Evolutionary conservation across 2,113 vertebrate genomes (phyloP).

Genomic region (Apodemus speciosus): DNA sequence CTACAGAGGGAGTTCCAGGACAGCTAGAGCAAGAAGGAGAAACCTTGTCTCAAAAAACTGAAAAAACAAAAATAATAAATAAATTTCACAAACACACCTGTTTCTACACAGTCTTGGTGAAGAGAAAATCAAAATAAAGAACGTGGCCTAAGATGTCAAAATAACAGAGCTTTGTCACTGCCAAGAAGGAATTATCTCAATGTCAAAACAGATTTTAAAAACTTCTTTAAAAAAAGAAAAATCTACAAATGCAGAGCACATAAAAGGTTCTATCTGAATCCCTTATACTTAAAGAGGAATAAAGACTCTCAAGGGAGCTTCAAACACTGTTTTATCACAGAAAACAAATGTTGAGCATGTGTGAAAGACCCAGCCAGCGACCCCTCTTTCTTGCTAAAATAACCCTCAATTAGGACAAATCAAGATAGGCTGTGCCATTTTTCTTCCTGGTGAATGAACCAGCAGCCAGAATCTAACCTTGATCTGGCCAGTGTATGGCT

Average conservation of each 20-base stretch:
- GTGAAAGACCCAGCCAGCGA: not conserved
- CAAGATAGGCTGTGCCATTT: not conserved
- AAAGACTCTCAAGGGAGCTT: not conserved
- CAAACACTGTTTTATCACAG: not conserved
- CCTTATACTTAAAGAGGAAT: not conserved
- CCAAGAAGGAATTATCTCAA: conserved; percentile 10
- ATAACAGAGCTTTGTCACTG: not conserved
- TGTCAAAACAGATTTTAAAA: conserved; percentile 29
- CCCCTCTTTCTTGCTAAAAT: not conserved
- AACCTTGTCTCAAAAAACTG: not conserved
- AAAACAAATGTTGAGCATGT: not conserved
- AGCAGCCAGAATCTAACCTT: not conserved
- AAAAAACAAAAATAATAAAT: not conserved
- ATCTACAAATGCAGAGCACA: conserved; percentile 1
- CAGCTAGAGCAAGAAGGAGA: not conserved
- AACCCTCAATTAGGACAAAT: not conserved
- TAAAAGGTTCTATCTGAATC: conserved; percentile 29
- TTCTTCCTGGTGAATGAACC: not conserved
- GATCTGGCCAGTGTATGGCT: conserved; percentile 3
- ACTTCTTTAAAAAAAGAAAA: not conserved
- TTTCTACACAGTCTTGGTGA: conserved; percentile 16
- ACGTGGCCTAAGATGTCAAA: conserved; percentile 2
- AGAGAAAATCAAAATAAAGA: conserved; percentile 11
- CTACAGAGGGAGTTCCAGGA: not conserved
- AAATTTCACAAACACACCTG: conserved; percentile 10